These are phyloP conservation scores for Sebastes hubbsi DNA, from an alignment of 2,797 vertebrate species.

Conservation along the genomic window DNA sequence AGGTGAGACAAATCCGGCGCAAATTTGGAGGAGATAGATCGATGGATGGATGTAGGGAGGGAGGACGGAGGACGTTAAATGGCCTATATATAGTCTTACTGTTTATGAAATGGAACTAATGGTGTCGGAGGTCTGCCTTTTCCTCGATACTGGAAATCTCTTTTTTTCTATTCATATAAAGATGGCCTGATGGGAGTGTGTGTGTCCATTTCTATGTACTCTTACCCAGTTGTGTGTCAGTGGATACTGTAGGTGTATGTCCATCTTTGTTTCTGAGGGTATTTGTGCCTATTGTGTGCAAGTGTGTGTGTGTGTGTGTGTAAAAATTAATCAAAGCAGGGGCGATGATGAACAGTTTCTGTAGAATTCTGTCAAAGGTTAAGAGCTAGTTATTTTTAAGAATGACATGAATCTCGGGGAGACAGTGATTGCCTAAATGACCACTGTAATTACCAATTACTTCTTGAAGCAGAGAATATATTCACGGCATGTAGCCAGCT, in stretches of 20 bases:
- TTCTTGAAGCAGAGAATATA: slow-evolving; percentile 99
- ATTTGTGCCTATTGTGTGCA: slow-evolving; percentile 57
- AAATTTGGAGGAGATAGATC: slow-evolving; percentile 24
- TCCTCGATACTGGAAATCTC: slow-evolving; percentile 29
- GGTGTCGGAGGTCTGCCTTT: slow-evolving; percentile 53
- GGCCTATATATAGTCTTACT: slow-evolving; percentile 87
- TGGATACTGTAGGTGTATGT: slow-evolving; percentile 56
- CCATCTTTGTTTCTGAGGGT: slow-evolving; percentile 59
- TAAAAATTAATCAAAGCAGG: slow-evolving; percentile 99
- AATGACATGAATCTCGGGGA: slow-evolving; percentile 99
- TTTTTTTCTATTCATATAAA: slow-evolving; percentile 1
- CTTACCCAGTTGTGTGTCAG: slow-evolving; percentile 9
- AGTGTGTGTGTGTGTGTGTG: slow-evolving; percentile 85
- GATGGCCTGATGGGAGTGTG: neutral
- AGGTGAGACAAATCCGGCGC: slow-evolving; percentile 46
- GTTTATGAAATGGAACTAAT: slow-evolving; percentile 87
- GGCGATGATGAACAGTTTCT: slow-evolving; percentile 99
- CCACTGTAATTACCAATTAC: slow-evolving; percentile 99
- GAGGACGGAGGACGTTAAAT: slow-evolving; percentile 64
- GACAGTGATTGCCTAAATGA: slow-evolving; percentile 99
- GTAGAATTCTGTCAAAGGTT: slow-evolving; percentile 99
- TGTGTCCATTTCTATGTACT: slow-evolving; percentile 18
- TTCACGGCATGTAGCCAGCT: slow-evolving; percentile 99
- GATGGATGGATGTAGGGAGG: slow-evolving; percentile 22
- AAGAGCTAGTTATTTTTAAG: slow-evolving; percentile 99